Percentiles rank a stretch among this genome's conserved stretches.
These are phyloP conservation scores for Illadopsis cleaveri DNA, from an alignment of 2,113 vertebrate species.

Conservation along the genomic window DNA sequence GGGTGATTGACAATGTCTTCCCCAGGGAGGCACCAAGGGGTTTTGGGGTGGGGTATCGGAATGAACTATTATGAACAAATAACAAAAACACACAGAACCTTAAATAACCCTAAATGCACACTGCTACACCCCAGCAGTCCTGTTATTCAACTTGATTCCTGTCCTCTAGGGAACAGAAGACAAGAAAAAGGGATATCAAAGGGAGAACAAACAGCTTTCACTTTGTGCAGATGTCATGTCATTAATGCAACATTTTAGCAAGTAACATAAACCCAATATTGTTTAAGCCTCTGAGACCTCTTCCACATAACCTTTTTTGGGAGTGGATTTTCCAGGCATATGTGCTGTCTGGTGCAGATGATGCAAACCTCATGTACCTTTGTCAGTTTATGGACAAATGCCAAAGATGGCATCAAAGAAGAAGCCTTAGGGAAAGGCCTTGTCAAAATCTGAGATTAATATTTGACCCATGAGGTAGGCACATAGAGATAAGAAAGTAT, in stretches of 20 bases:
- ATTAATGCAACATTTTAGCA: neutral
- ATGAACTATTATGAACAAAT: too few relatives aligned
- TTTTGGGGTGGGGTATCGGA: too few relatives aligned
- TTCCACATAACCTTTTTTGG: neutral
- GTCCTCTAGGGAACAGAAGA: neutral
- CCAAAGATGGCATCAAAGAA: neutral
- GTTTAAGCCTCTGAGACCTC: neutral
- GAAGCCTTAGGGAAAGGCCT: neutral
- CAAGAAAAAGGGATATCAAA: neutral
- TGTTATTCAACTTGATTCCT: neutral
- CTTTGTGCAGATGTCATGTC: neutral
- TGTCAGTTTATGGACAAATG: neutral
- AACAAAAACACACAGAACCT: too few relatives aligned
- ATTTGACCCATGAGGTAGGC: neutral
- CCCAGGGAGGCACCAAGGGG: too few relatives aligned
- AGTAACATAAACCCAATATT: neutral
- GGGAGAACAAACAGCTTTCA: neutral
- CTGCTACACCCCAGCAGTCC: too few relatives aligned
- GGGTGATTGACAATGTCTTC: too few relatives aligned
- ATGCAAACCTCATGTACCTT: neutral
- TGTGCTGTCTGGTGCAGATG: neutral
- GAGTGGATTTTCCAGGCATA: neutral
- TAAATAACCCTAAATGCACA: too few relatives aligned
- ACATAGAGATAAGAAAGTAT: neutral
- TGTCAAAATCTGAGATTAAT: neutral